A percentile compares a stretch with the other conserved stretches of the same genome.
phyloP scores from a whole-genome alignment of 2,797 vertebrate species.

The Enteromius anoplus region DNA sequence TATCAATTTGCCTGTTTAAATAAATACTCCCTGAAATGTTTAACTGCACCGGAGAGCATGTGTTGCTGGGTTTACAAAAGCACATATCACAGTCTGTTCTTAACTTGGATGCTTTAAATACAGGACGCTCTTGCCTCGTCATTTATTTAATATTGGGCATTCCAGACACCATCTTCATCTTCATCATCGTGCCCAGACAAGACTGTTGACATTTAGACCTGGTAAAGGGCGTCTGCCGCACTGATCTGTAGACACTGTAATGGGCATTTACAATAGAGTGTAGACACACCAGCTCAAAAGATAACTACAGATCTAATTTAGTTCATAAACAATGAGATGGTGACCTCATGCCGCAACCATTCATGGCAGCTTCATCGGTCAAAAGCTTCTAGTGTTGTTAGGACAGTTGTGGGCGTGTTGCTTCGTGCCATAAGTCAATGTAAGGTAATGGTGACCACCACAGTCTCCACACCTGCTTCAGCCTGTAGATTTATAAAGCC shows the following conservation, averaged over 20 bases:
- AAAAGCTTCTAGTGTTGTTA: constrained; percentile 56
- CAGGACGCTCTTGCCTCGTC: constrained; percentile 5
- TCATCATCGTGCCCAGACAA: constrained; percentile 28
- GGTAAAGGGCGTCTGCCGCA: constrained; percentile 15
- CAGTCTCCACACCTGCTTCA: constrained; percentile 60
- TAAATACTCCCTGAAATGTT: constrained; percentile 77
- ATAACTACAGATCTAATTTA: constrained; percentile 60
- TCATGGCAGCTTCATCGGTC: constrained; percentile 57
- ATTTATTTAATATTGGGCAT: constrained; percentile 40
- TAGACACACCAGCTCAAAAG: constrained; percentile 55
- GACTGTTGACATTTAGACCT: constrained; percentile 45
- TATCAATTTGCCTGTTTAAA: constrained; percentile 77
- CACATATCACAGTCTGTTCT: constrained; percentile 50
- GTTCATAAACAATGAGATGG: constrained; percentile 51
- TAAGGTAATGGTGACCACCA: constrained; percentile 36
- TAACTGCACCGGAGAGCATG: constrained; percentile 63
- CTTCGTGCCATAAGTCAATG: neutral
- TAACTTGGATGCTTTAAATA: constrained; percentile 34
- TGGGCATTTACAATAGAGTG: constrained; percentile 20
- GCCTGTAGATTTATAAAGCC: constrained; percentile 62
- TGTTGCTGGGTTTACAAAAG: constrained; percentile 70
- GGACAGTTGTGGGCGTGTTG: neutral
- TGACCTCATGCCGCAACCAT: constrained; percentile 56
- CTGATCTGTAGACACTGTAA: constrained; percentile 25
- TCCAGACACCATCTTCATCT: constrained; percentile 13